A percentile compares a stretch with the other conserved stretches of the same genome.
These are phyloP conservation scores for Iphiclides podalirius DNA, from an alignment of 2,888 invertebrate genomes.

Conservation along the genomic window DNA sequence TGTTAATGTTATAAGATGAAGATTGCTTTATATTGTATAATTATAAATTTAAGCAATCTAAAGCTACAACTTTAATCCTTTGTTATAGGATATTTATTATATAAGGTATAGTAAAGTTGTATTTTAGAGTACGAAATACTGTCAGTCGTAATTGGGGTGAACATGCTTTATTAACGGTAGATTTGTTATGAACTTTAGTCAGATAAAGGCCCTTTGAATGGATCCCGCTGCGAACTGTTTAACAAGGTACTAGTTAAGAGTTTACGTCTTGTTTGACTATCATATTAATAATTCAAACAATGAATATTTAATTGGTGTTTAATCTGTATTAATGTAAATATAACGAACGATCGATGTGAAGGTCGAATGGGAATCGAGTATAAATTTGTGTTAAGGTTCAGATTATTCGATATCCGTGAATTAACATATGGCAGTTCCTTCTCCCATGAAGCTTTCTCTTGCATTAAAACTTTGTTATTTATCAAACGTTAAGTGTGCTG, in stretches of 20 bases:
- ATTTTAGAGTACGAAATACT: conserved; percentile 25
- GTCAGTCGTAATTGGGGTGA: conserved; percentile 49
- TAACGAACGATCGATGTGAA: too few relatives aligned
- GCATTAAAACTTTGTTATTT: too few relatives aligned
- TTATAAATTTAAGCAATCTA: not conserved
- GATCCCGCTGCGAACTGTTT: conserved; percentile 46
- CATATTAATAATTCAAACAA: conserved; percentile 36
- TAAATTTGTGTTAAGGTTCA: too few relatives aligned
- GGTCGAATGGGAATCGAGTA: too few relatives aligned
- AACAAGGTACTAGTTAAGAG: conserved; percentile 48
- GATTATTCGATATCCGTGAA: too few relatives aligned
- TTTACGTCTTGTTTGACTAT: conserved; percentile 34
- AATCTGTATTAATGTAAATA: not conserved
- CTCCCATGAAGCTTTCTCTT: too few relatives aligned
- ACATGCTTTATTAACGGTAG: conserved; percentile 51
- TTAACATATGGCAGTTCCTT: too few relatives aligned
- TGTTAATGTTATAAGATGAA: too few relatives aligned
- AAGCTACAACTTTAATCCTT: too few relatives aligned
- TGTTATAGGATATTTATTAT: too few relatives aligned
- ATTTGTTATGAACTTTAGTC: conserved; percentile 50
- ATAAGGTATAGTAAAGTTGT: not conserved
- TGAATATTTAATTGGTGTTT: conserved; percentile 16
- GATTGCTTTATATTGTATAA: not conserved
- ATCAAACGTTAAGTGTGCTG: too few relatives aligned
- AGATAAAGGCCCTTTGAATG: conserved; percentile 54